Conservation (phyloP, 2,888 invertebrate genomes). For the Ornithoptera alexandrae region DNA sequence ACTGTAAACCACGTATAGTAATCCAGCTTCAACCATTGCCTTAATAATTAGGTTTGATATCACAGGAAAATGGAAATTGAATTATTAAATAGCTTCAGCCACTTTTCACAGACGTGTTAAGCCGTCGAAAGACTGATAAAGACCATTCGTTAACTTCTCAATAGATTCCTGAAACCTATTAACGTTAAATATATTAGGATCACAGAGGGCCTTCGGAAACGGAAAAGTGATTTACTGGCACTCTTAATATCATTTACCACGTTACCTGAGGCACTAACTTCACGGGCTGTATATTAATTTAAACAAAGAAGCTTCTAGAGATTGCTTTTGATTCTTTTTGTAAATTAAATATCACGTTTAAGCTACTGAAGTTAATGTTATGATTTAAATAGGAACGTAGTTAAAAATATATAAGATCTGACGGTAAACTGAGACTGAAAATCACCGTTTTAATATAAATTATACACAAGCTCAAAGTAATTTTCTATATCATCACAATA, state of each 20-base stretch:
- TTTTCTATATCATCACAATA: neutral
- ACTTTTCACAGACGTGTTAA: constrained; percentile 18
- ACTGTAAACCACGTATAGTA: too few relatives aligned
- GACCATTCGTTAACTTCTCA: constrained; percentile 23
- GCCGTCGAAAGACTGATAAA: constrained; percentile 15
- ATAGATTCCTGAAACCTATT: constrained; percentile 22
- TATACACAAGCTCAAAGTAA: neutral
- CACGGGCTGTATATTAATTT: neutral
- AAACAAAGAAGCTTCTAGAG: neutral
- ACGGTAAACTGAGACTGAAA: too few relatives aligned
- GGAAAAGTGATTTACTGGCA: constrained; percentile 21
- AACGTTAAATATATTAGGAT: constrained; percentile 20
- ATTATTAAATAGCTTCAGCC: constrained; percentile 8
- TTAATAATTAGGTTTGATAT: neutral
- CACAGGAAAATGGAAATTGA: constrained; percentile 8
- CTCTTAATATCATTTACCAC: constrained; percentile 7
- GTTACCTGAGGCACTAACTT: constrained; percentile 1
- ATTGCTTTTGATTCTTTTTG: neutral
- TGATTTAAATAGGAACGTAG: too few relatives aligned
- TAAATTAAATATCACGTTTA: neutral
- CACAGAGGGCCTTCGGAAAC: constrained; percentile 18
- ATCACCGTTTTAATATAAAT: too few relatives aligned
- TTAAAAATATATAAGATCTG: too few relatives aligned
- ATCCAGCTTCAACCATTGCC: too few relatives aligned
- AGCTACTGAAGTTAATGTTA: too few relatives aligned